phyloP scores from a whole-genome alignment of 2,888 invertebrate genomes.

The Eristalis tenax region DNA sequence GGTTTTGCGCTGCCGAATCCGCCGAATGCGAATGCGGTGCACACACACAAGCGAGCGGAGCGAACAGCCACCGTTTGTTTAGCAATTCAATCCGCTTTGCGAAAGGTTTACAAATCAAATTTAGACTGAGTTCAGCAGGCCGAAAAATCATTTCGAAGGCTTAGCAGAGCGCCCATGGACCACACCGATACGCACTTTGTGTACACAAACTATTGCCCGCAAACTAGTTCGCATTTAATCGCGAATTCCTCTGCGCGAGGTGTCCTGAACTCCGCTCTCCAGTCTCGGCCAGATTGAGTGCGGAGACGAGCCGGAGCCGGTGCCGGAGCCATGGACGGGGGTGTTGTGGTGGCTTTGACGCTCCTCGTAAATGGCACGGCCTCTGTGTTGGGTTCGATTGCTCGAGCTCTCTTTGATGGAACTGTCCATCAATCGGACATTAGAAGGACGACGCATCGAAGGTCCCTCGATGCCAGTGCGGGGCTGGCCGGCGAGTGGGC shows the following conservation, averaged over 20 bases:
- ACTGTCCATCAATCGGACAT: constrained; percentile 66
- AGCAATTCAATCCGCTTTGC: constrained; percentile 70
- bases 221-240: constrained; percentile 71
- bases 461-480: not conserved
- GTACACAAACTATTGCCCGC: constrained; percentile 69
- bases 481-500: not conserved
- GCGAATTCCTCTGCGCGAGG: constrained; percentile 62
- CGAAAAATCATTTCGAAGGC: constrained; percentile 63
- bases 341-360: constrained; percentile 52
- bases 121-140: constrained; percentile 70
- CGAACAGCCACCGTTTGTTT: constrained; percentile 52
- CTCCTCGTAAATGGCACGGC: constrained; percentile 49
- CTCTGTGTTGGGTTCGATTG: constrained; percentile 59
- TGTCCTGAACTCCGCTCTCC: not conserved
- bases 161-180: constrained; percentile 12
- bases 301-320: not conserved
- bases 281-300: constrained; percentile 17
- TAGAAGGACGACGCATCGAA: constrained; percentile 41
- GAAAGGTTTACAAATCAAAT: constrained; percentile 71
- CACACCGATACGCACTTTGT: constrained; percentile 62
- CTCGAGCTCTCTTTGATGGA: constrained; percentile 66
- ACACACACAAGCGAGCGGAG: not conserved
- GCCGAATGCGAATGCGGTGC: constrained; percentile 40
- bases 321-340: not conserved
- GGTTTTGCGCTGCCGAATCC: constrained; percentile 19